Evolutionary conservation across 2,888 invertebrate species (phyloP).

Genomic region (Epinotia bilunana): DNA sequence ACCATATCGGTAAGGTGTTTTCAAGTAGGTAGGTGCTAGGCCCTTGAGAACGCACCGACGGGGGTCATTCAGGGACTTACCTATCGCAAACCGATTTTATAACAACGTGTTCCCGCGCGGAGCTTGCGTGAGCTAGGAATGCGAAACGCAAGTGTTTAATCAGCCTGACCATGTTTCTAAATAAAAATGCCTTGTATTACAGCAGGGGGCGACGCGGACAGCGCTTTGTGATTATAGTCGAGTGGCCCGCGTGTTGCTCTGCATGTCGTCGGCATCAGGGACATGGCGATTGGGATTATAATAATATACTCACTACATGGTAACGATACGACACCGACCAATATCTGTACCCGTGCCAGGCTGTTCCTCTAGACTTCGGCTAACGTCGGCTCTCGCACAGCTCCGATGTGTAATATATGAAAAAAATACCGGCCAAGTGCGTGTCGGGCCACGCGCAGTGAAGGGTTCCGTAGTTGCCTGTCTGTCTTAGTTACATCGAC

Average conservation of each 20-base stretch:
- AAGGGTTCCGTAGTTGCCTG: too few relatives aligned
- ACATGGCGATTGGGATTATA: background rate
- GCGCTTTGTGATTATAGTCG: conserved; percentile 5
- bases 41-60: too few relatives aligned
- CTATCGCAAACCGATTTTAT: background rate
- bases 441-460: too few relatives aligned
- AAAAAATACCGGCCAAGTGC: too few relatives aligned
- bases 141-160: background rate
- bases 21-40: too few relatives aligned
- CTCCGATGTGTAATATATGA: too few relatives aligned
- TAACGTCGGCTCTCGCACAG: too few relatives aligned
- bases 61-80: background rate
- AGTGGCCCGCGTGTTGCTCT: conserved; percentile 14
- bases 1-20: too few relatives aligned
- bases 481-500: too few relatives aligned
- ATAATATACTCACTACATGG: background rate
- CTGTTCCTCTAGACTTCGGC: too few relatives aligned
- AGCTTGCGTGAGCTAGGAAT: background rate
- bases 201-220: background rate
- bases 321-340: background rate
- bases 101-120: background rate
- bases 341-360: too few relatives aligned
- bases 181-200: conserved; percentile 2
- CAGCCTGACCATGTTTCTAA: background rate
- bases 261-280: background rate